Base-by-base conservation (phyloP, 30 jellyfish, hydroid and myxozoan species). In the Hydractinia echinata region DNA sequence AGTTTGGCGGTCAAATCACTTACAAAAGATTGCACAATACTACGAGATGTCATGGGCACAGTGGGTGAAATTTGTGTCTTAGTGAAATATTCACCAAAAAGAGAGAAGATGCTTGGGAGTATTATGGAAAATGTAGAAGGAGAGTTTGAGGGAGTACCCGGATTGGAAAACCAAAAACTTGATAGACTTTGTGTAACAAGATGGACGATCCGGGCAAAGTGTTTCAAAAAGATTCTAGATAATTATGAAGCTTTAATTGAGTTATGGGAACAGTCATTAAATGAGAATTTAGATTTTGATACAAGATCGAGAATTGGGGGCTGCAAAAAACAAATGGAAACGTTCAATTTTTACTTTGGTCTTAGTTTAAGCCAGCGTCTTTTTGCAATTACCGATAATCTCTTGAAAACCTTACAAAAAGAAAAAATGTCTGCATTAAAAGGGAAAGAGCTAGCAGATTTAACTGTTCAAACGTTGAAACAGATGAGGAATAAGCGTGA, bases 21-120 rank as follows among this genome's bases (percentile, higher is more conserved):
- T 80, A 50, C 54, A 67, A 15, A 30, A 44, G 84, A 73, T n/a
- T 81, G 89, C 56, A 51, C 10, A 7, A 72, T 81, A 48, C 87
- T 81, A 15, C 61, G 20, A n/a, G 64, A 81, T 20, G 39, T 51
- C 49, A 83, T 83, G 89, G 89, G 89, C 18, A 83, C 89, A 51
- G 90, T 49, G 39, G 83, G 91, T n/a, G 91, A 83, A 77, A 83
- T 83, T 10, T 83, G 91, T 53, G 90, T 83, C 7, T n/a, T n/a
- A n/a, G n/a, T n/a, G n/a, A n/a, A n/a, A n/a, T n/a, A n/a, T n/a
- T n/a, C n/a, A n/a, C n/a, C n/a, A n/a, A n/a, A n/a, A n/a, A n/a
- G n/a, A n/a, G n/a, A n/a, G n/a, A n/a, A n/a, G n/a, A n/a, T n/a
- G n/a, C n/a, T n/a, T n/a, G n/a, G n/a, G n/a, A n/a, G n/a, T n/a